phyloP scores from a whole-genome alignment of 2,113 vertebrate genomes.

The Neotragus moschatus region DNA sequence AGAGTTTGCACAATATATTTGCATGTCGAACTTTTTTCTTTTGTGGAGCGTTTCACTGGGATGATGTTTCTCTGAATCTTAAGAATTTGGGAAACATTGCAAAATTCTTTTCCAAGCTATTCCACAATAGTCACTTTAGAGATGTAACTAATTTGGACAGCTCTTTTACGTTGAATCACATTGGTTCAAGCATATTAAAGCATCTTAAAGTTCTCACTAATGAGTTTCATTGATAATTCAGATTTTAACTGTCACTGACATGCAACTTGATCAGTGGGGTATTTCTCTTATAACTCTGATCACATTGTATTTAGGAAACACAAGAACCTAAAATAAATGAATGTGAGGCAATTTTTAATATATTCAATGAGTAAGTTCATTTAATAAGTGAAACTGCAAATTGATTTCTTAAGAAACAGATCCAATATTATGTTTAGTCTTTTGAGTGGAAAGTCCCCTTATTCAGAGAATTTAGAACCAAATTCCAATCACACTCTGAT shows the following conservation, averaged over 20 bases:
- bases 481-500: not conserved
- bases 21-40: not conserved
- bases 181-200: not conserved
- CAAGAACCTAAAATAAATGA: not conserved
- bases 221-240: not conserved
- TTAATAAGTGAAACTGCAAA: not conserved
- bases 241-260: not conserved
- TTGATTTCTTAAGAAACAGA: not conserved
- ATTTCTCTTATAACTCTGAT: not conserved
- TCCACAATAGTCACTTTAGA: not conserved
- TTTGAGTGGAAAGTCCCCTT: not conserved
- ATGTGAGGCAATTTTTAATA: not conserved
- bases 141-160: not conserved
- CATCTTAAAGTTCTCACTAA: not conserved
- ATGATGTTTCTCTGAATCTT: not conserved
- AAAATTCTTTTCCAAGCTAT: not conserved
- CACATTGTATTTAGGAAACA: not conserved
- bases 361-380: not conserved
- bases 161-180: not conserved
- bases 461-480: not conserved
- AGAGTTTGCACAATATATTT: not conserved
- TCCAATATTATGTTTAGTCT: not conserved
- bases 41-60: not conserved
- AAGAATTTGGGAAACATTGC: not conserved
- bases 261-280: not conserved